Evolutionary conservation across 2,888 invertebrate species (phyloP).

Genomic region (Villa cingulata): DNA sequence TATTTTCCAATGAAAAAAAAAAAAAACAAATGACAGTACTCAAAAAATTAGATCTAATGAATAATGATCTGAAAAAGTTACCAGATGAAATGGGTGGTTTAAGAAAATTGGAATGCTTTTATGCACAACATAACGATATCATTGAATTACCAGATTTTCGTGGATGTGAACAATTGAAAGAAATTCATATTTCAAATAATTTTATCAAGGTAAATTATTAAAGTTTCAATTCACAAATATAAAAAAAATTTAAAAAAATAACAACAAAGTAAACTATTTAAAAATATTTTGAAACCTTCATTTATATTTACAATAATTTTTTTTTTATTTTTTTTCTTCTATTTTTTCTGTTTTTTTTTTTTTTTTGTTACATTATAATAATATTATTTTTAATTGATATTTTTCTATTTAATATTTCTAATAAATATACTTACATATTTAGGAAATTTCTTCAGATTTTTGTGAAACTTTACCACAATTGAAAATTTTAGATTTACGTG

Average conservation of each 20-base stretch:
- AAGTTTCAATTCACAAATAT: too few species aligned
- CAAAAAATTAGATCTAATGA: conserved; percentile 56
- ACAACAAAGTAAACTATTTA: too few species aligned
- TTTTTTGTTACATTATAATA: too few species aligned
- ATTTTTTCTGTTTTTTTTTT: too few species aligned
- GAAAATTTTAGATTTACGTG: conserved; percentile 61
- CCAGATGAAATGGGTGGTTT: conserved; percentile 57
- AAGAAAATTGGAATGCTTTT: conserved; percentile 58
- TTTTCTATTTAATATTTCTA: too few species aligned
- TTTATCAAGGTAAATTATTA: conserved; percentile 50
- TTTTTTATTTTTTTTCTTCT: too few species aligned
- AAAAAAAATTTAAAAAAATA: background rate
- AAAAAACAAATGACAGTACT: conserved; percentile 30
- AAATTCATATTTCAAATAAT: conserved; percentile 74
- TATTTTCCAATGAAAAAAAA: too few species aligned
- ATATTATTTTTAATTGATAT: background rate
- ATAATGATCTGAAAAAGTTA: conserved; percentile 52
- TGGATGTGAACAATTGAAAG: conserved; percentile 61
- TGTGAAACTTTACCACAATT: conserved; percentile 59
- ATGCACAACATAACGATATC: conserved; percentile 73
- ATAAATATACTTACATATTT: conserved; percentile 11
- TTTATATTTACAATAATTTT: background rate
- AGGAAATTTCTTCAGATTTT: conserved; percentile 57
- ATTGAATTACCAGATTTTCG: conserved; percentile 58
- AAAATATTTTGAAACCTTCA: too few species aligned